A percentile compares a stretch with the other conserved stretches of the same genome.
These are phyloP conservation scores for Corvus hawaiiensis DNA, from an alignment of 2,113 vertebrate species.

Conservation along the genomic window DNA sequence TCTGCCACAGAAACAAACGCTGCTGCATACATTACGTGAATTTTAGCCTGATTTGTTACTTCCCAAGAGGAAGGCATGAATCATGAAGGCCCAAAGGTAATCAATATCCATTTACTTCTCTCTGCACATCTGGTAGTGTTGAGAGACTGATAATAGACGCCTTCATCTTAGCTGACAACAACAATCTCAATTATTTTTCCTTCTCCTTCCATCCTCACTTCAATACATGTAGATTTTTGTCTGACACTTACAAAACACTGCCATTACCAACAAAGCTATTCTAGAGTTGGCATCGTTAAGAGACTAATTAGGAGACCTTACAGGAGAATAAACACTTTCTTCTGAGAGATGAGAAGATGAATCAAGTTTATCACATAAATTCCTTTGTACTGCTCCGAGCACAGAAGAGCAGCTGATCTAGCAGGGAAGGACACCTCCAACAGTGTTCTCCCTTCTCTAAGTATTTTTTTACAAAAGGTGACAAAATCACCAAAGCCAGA, in stretches of 20 bases:
- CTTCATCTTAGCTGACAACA: neutral
- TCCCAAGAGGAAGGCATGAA: constrained; percentile 18
- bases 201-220: neutral
- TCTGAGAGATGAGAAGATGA: neutral
- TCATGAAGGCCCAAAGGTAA: constrained; percentile 1
- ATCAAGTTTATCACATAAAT: neutral
- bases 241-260: neutral
- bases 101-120: constrained; percentile 47
- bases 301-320: neutral
- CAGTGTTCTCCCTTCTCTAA: neutral
- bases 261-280: neutral
- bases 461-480: neutral
- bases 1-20: neutral
- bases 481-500: neutral
- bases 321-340: neutral
- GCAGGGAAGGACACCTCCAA: no score
- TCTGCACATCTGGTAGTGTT: constrained; percentile 13
- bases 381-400: neutral
- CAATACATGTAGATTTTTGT: neutral
- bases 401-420: neutral
- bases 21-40: constrained; percentile 22
- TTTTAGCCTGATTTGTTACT: constrained; percentile 1
- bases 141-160: neutral
- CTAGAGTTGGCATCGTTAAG: neutral
- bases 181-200: neutral